These are phyloP conservation scores for Apodemus sylvaticus DNA, from an alignment of 2,113 vertebrate genomes.

Conservation along the genomic window DNA sequence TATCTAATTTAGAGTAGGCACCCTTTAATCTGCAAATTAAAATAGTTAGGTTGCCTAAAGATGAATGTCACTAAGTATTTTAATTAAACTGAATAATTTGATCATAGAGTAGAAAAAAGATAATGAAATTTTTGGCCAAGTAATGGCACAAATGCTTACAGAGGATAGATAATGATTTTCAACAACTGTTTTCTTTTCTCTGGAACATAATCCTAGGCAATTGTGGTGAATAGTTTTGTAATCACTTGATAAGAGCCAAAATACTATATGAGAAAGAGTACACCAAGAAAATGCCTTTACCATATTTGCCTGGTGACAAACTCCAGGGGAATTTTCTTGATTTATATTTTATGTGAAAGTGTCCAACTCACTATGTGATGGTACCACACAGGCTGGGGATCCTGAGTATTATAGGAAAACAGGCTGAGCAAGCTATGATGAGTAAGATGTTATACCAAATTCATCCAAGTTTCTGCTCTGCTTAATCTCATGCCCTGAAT, in stretches of 20 bases:
- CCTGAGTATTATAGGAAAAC: not conserved
- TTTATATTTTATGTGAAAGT: not conserved
- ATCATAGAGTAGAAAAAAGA: not conserved
- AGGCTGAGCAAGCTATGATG: not conserved
- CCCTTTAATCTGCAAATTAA: not conserved
- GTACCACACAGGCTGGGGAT: not conserved
- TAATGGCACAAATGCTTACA: not conserved
- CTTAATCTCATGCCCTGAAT: not conserved
- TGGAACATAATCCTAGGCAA: not conserved
- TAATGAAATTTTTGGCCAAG: not conserved
- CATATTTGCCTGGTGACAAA: not conserved
- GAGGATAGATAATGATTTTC: not conserved
- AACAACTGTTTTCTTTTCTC: not conserved
- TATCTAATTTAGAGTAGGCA: not conserved
- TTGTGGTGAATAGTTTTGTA: not conserved
- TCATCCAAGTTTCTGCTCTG: not conserved
- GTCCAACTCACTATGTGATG: too few species aligned
- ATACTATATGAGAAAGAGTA: not conserved
- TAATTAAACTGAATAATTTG: not conserved
- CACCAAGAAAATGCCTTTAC: not conserved
- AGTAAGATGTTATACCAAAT: not conserved
- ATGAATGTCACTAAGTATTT: not conserved
- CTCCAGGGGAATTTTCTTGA: not conserved
- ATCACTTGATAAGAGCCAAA: not conserved
- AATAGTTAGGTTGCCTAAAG: not conserved